These are phyloP conservation scores for Clusia tigrina DNA, from an alignment of 2,888 invertebrate genomes.

Conservation along the genomic window DNA sequence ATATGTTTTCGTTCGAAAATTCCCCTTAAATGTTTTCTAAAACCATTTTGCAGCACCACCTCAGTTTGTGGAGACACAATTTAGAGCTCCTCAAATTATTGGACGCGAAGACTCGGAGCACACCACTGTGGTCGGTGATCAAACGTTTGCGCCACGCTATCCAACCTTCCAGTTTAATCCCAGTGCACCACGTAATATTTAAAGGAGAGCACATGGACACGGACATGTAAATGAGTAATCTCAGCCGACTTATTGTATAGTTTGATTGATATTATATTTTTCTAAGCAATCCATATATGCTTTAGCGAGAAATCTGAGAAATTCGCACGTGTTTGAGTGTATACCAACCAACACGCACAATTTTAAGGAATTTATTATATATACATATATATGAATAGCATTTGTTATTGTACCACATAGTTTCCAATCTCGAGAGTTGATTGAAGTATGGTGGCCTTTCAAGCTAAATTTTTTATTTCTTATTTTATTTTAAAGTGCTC, in stretches of 20 bases:
- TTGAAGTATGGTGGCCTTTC: no score
- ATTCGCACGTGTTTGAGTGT: background rate
- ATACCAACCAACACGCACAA: conserved; percentile 16
- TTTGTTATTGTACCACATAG: background rate
- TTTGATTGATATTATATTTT: conserved; percentile 1
- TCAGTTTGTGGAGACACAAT: conserved; percentile 71
- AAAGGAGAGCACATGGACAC: no score
- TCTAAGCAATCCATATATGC: background rate
- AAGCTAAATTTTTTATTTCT: background rate
- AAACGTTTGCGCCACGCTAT: conserved; percentile 69
- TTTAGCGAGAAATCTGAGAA: background rate
- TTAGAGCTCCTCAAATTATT: conserved; percentile 70
- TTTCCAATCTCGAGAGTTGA: no score
- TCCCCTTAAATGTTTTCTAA: conserved; percentile 6
- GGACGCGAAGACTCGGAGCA: conserved; percentile 72
- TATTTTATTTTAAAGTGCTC: no score
- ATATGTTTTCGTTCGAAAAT: no score
- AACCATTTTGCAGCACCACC: conserved; percentile 68
- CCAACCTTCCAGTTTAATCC: conserved; percentile 70
- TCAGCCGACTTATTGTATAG: background rate
- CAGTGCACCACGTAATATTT: conserved; percentile 65
- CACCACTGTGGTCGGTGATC: conserved; percentile 66
- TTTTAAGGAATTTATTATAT: conserved; percentile 14
- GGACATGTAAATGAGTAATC: no score
- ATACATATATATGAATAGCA: background rate